A percentile compares a stretch with the other conserved stretches of the same genome.
phyloP scores from a whole-genome alignment of 2,113 vertebrate genomes.

The Gymnogyps californianus region DNA sequence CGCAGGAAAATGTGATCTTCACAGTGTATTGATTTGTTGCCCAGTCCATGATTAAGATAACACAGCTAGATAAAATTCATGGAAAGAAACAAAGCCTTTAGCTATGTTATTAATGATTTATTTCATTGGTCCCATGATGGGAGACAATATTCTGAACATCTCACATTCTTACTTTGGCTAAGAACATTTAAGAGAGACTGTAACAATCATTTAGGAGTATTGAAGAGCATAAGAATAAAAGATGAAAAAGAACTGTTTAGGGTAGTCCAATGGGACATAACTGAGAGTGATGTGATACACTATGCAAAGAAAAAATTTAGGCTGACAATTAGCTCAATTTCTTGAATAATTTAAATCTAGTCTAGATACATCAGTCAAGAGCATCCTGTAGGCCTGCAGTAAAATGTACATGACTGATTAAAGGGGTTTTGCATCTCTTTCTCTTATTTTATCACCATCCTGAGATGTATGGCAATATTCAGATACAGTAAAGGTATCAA shows the following conservation, averaged over 20 bases:
- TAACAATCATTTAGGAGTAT: background rate
- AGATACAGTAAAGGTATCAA: background rate
- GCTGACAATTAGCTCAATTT: background rate
- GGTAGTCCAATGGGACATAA: background rate
- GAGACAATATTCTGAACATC: background rate
- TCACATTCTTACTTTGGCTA: background rate
- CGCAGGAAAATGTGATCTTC: background rate
- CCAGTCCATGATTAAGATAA: background rate
- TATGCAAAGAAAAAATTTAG: background rate
- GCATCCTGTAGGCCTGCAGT: background rate
- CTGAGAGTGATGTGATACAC: background rate
- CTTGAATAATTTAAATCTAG: conserved; percentile 9
- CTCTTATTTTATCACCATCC: background rate
- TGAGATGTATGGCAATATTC: background rate
- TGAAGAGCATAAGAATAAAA: background rate
- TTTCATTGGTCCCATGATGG: background rate
- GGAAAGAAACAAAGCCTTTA: background rate
- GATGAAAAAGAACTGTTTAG: background rate
- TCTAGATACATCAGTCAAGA: background rate
- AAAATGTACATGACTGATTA: background rate
- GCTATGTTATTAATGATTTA: background rate
- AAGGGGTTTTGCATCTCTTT: background rate
- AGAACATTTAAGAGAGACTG: background rate
- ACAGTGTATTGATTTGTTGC: background rate
- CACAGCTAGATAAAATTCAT: background rate